Evolutionary conservation across 1,140 invertebrate species (phyloP).

Genomic region (Anastrepha ludens): DNA sequence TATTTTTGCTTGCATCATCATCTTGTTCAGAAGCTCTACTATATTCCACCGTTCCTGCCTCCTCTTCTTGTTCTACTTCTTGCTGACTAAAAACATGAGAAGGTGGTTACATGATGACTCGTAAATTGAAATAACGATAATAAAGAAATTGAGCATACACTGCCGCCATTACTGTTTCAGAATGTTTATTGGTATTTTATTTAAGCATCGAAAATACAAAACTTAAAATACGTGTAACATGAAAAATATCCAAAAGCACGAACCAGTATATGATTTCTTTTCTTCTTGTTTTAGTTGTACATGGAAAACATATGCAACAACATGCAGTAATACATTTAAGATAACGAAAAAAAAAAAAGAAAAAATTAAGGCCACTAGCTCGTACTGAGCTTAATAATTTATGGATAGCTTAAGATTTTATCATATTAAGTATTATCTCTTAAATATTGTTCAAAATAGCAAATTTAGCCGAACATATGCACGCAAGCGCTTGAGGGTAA

Average conservation of each 20-base stretch:
- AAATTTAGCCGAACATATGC: no score
- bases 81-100: slow-evolving; percentile 5
- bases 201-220: slow-evolving; percentile 45
- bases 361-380: no score
- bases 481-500: no score
- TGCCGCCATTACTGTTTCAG: slow-evolving; percentile 45
- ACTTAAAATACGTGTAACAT: slow-evolving; percentile 5
- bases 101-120: background rate
- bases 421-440: no score
- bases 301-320: background rate
- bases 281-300: background rate
- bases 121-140: slow-evolving; percentile 14
- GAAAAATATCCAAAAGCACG: background rate
- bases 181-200: slow-evolving; percentile 47
- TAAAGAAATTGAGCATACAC: slow-evolving; percentile 45
- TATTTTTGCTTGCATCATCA: background rate
- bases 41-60: background rate
- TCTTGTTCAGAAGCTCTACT: background rate
- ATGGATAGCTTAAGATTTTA: no score
- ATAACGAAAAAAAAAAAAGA: no score
- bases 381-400: no score
- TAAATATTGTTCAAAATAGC: no score
- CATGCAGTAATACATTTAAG: background rate
- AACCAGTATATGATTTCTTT: background rate
- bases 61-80: background rate